Base-by-base conservation (phyloP, 1,140 invertebrate species). In the Ceratina japonica region DNA sequence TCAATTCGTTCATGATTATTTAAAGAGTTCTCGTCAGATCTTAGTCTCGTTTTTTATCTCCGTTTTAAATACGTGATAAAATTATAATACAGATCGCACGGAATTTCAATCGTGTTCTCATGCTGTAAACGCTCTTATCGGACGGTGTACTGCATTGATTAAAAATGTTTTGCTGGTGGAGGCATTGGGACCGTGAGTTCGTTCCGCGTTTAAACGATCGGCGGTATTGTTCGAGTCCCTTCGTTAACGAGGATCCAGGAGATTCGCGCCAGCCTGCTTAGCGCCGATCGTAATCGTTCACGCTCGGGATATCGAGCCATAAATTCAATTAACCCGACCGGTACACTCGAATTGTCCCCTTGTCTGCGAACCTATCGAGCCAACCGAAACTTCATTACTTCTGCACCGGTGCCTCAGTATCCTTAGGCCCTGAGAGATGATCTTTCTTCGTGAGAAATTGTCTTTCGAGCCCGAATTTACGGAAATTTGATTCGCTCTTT, bases 271-370 rank as follows among this genome's bases (percentile, higher is more conserved):
- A 20, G 44, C 31, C 24, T 24, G 59, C 20, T 73, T 65, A 74
- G 73, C 77, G 61, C 59, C 62, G 77, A 79, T 79, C 70, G 76
- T 49, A 74, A 74, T 79, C 77, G 77, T 51, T 79, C 37, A 65
- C 37, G 77, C 52, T 73, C 62, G 70, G 71, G 68, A 81, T 86
- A 86, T 86, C 79, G 84, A 77, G 78, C 77, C 73, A 79, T 86
- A 84, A 87, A 86, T 87, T 86, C 79, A 86, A 87, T 87, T 87
- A 84, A 87, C 79, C 74, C 37, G 56, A 82, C 76, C 69, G 18
- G 70, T 24, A 65, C 62, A 69, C 64, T 58, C 54, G 27, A 51
- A 72, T 69, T 52, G 69, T 54, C 68, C 49, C 24, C 75, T 49
- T 74, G 52, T 27, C 31, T 37, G 37, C 49, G 44, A 18, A 22